phyloP scores from a whole-genome alignment of 1,140 invertebrate species.

The Pentalonia nigronervosa region DNA sequence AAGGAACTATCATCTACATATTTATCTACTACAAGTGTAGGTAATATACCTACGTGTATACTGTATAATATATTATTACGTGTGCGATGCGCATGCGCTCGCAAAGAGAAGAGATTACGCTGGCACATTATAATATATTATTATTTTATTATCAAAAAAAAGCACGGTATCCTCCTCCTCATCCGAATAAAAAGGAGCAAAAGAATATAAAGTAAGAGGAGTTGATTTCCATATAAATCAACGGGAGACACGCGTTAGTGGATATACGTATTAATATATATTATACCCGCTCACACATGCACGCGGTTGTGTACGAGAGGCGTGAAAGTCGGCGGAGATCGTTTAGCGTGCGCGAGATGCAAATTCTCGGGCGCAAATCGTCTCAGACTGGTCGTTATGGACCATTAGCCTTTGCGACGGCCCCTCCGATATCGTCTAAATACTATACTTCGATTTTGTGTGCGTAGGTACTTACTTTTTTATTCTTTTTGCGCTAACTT shows the following conservation, averaged over 20 bases:
- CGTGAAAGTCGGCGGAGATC: slow-evolving; percentile 34
- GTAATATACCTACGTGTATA: not conserved
- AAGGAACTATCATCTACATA: not conserved
- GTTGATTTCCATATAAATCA: slow-evolving; percentile 43
- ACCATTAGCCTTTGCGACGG: slow-evolving; percentile 8
- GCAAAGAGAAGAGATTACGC: not conserved
- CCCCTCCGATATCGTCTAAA: slow-evolving; percentile 16
- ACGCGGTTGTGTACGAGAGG: not conserved
- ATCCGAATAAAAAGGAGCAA: not conserved
- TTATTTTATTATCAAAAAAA: slow-evolving; percentile 9
- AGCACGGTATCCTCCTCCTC: not conserved
- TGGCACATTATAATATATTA: slow-evolving; percentile 12
- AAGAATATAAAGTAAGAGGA: slow-evolving; percentile 19
- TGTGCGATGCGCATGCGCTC: not conserved
- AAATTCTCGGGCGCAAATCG: slow-evolving; percentile 32
- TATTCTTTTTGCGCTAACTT: not conserved
- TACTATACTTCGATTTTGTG: not conserved
- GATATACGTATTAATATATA: slow-evolving; percentile 18
- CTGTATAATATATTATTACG: not conserved
- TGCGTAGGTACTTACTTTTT: not conserved
- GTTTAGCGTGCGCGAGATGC: slow-evolving; percentile 26
- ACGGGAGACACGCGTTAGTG: not conserved
- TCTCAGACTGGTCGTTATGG: slow-evolving; percentile 28
- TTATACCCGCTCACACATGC: not conserved
- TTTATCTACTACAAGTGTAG: not conserved